Base-by-base conservation (phyloP, 1,140 invertebrate genomes). In the Aphelenchoides avenae region DNA sequence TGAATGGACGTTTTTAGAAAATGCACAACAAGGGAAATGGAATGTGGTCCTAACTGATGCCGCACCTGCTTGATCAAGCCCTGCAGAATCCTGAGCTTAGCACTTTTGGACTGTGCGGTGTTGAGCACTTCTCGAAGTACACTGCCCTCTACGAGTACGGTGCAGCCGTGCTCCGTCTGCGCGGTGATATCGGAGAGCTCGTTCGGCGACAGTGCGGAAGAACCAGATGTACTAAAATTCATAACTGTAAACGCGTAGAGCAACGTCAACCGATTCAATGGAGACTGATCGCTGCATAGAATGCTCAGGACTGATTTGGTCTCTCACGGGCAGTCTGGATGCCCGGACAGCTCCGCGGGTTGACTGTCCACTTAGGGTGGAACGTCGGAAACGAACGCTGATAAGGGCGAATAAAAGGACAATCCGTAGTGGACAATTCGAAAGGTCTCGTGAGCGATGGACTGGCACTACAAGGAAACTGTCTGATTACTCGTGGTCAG, bases 171-270 rank as follows among this genome's bases (percentile, higher is more conserved):
- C 39, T 73, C 66, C 3, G 70, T 73, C 64, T 71, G 69, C 11
- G 69, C 69, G 9, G 73, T 54, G 37, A 71, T 69, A 57, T 71
- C 69, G 20, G 69, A 70, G 44, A 73, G 56, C 39, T 73, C 70
- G 29, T 39, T 30, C 11, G 46, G 24, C 15, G 15, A 29, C 20
- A 59, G 29, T 18, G 57, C 50, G 13, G 50, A 44, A 20, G 65
- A 68, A 39, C 34, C 27, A 31, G 55, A 49, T 26, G 55, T 59
- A 31, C 51, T 56, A 39, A 26, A 56, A 58, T n/a, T 13, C 18
- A 13, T 36, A 13, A 18, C 18, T 18, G 13, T 36, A 18, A 18
- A 18, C 34, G 34, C 18, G 18, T 36, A 13, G 34, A 13, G 13
- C 13, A 36, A 13, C 13, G 11, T 36, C 34, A 36, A 36, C 11